Evolutionary conservation across 2,113 vertebrate genomes (phyloP).

Genomic region (Thinocorus orbignyianus): DNA sequence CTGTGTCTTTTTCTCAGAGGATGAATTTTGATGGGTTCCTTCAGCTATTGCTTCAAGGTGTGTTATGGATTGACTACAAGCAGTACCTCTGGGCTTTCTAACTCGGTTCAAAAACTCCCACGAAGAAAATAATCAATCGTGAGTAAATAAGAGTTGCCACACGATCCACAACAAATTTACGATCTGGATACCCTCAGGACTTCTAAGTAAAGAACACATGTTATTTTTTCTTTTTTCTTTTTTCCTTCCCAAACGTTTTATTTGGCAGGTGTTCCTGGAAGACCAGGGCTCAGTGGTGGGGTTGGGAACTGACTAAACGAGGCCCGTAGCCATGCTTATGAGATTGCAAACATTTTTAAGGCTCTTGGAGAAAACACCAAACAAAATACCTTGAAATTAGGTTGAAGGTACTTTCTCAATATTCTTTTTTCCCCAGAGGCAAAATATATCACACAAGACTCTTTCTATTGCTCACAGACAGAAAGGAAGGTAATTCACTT

Average conservation of each 20-base stretch:
- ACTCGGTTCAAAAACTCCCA: not conserved
- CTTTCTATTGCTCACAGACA: not conserved
- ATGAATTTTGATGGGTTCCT: not conserved
- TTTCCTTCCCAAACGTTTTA: slow-evolving; percentile 1
- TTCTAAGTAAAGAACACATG: not conserved
- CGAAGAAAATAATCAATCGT: not conserved
- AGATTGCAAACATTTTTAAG: not conserved
- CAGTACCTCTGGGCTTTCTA: not conserved
- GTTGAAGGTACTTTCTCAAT: not conserved
- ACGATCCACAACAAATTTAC: not conserved
- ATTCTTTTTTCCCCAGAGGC: not conserved
- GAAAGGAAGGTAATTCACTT: not conserved
- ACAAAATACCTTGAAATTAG: not conserved
- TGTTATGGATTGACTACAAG: accelerated
- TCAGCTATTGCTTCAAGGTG: not conserved
- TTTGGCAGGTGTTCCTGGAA: slow-evolving; percentile 48
- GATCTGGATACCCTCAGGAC: not conserved
- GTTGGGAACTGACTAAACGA: not conserved
- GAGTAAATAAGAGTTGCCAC: not conserved
- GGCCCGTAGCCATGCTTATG: not conserved
- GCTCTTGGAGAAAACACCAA: not conserved
- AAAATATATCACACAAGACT: not conserved
- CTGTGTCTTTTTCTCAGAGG: not conserved
- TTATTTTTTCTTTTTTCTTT: not conserved
- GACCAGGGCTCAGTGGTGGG: not conserved